Evolutionary conservation across 92 coral and sea anemone genomes (phyloP).

Genomic region (Nematostella vectensis): DNA sequence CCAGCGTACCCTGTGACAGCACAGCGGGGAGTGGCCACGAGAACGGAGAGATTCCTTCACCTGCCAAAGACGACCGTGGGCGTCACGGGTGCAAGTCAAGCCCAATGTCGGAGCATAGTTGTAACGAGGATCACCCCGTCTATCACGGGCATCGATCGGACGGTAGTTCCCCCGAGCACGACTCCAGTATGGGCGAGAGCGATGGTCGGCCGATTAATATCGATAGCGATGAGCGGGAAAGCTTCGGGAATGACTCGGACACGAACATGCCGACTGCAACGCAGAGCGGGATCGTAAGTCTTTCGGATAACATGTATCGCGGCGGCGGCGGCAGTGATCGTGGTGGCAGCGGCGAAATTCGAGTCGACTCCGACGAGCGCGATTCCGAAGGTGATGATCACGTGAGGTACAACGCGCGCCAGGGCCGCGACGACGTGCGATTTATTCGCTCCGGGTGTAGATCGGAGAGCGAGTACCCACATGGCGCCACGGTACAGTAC

Average conservation of each 20-base stretch:
- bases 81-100: constrained; percentile 9
- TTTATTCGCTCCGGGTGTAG: constrained; percentile 8
- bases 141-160: constrained; percentile 36
- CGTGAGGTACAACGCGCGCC: constrained; percentile 7
- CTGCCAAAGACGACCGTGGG: constrained; percentile 33
- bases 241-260: constrained; percentile 30
- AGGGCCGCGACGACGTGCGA: constrained; percentile 6
- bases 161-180: constrained; percentile 34
- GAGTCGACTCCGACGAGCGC: constrained; percentile 5
- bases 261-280: constrained; percentile 11
- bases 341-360: constrained; percentile 2
- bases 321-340: background rate
- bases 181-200: constrained; percentile 28
- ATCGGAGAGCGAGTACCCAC: constrained; percentile 14
- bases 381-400: background rate
- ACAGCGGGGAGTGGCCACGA: constrained; percentile 35
- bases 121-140: constrained; percentile 10
- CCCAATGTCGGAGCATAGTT: constrained; percentile 22
- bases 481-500: constrained; percentile 8
- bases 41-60: constrained; percentile 36
- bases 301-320: constrained; percentile 9
- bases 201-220: constrained; percentile 16
- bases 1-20: constrained; percentile 25
- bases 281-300: constrained; percentile 11
- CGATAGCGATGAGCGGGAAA: constrained; percentile 28